Evolutionary conservation across 2,888 invertebrate genomes (phyloP), one percentile per base, ranked within the genome.

Genomic region (Lobophora halterata): DNA sequence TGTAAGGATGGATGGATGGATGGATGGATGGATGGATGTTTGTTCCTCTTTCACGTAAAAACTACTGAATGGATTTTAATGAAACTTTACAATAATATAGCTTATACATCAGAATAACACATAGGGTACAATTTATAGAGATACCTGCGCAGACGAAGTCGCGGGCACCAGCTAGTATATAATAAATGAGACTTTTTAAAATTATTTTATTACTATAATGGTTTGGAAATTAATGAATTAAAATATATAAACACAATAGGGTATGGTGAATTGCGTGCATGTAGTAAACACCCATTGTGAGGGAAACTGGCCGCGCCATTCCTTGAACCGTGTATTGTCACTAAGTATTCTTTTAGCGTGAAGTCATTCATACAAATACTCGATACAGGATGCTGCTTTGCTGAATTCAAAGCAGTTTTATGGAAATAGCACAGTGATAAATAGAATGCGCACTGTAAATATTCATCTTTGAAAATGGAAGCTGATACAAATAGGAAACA

Each of bases 351-450:
- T 74, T 78, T 75, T 71, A 72, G 67, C 72, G 68, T 77, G 79
- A 79, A 76, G 62, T 76, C 76, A 79, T 65, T 67, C 50, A 68
- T 70, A 68, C 67, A 75, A 70, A 71, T 75, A 71, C 57, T 44
- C 7, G 16, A 49, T 65, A 72, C 73, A 77, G 74, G 58, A 28
- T 67, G 78, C 39, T 70, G 14, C 23, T 31, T 21, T 13, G 19
- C 13, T 27, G 27, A 14, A 42, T 34, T 41, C 14, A 25, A 33
- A 34, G 9, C 7, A n/a, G 25, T 13, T 14, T 8, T 20, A 14
- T 10, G 5, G 12, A 13, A 3, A 21, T 12, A 12, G 18, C n/a
- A 5, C 14, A 14, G 14, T 14, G 5, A 5, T 3, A 14, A 2
- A 3, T 17, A n/a, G 2, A 2, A 2, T 17, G 5, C 2, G 17